These are phyloP conservation scores for Ypsolopha sequella DNA, from an alignment of 2,888 invertebrate genomes.

Conservation along the genomic window DNA sequence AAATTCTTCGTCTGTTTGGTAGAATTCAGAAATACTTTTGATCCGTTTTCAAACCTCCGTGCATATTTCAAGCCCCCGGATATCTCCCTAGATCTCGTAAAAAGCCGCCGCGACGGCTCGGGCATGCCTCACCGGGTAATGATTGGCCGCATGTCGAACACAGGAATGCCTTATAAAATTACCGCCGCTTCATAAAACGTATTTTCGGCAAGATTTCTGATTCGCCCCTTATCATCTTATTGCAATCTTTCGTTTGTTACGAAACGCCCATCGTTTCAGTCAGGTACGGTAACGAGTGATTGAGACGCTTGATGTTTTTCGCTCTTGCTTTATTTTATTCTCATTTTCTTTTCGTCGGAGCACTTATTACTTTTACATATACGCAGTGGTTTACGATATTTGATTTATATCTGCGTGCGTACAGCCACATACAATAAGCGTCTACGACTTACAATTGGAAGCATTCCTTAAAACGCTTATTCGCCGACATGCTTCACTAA, in stretches of 20 bases:
- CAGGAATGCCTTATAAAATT: slow-evolving; percentile 62
- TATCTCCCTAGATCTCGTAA: slow-evolving; percentile 55
- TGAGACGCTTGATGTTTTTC: slow-evolving; percentile 30
- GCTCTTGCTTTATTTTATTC: slow-evolving; percentile 6
- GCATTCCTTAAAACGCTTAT: too few relatives aligned
- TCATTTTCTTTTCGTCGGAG: slow-evolving; percentile 1
- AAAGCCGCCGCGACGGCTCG: slow-evolving; percentile 38
- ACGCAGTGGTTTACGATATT: background rate
- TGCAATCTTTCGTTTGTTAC: slow-evolving; percentile 64
- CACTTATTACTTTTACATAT: background rate
- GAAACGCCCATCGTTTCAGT: slow-evolving; percentile 35
- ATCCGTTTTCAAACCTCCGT: slow-evolving; percentile 36
- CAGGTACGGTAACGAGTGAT: slow-evolving; percentile 43
- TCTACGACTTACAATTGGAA: too few relatives aligned
- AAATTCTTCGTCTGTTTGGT: background rate
- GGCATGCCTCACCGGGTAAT: slow-evolving; percentile 38
- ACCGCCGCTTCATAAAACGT: slow-evolving; percentile 53
- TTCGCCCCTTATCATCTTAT: slow-evolving; percentile 58
- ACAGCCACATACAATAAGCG: too few relatives aligned
- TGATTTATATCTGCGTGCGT: background rate
- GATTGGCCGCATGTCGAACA: slow-evolving; percentile 61
- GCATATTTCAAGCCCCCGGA: slow-evolving; percentile 42
- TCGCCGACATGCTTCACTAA: too few relatives aligned
- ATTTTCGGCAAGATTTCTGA: slow-evolving; percentile 66
- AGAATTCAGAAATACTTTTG: slow-evolving; percentile 23